These are phyloP conservation scores for Oopsacas minuta DNA, from an alignment of 37 sponge, comb jelly and placozoan species.

Conservation along the genomic window DNA sequence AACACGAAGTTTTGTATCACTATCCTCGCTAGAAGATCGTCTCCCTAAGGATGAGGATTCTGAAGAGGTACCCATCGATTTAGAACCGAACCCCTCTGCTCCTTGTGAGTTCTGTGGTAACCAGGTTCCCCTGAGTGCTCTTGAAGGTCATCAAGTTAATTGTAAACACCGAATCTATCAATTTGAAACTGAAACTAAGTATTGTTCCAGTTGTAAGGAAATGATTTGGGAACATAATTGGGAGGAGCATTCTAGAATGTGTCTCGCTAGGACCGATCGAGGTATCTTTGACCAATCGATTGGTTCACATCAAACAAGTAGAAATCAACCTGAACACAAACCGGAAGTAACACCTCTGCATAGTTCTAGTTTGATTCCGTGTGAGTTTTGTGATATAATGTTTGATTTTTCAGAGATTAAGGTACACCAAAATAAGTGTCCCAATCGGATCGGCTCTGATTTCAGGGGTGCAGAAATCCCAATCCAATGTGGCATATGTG, in stretches of 20 bases:
- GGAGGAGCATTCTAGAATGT: neutral
- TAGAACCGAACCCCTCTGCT: neutral
- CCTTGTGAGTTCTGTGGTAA: neutral
- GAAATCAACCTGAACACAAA: neutral
- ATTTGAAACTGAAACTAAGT: neutral
- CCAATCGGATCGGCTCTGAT: neutral
- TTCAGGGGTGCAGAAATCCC: neutral
- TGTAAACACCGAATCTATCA: neutral
- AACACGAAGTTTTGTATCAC: neutral
- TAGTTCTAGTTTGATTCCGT: conserved; percentile 9
- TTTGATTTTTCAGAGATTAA: neutral
- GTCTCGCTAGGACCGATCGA: neutral
- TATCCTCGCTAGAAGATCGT: neutral
- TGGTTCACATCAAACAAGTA: neutral
- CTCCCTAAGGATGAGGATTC: neutral
- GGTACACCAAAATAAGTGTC: neutral
- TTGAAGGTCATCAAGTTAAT: neutral
- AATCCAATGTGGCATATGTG: neutral
- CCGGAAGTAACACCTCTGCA: neutral
- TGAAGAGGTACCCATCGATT: neutral
- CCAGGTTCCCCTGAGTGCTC: neutral
- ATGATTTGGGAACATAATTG: neutral
- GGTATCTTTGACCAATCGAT: neutral
- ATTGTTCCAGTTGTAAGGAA: neutral
- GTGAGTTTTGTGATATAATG: neutral